Base-by-base conservation (phyloP, 2,888 invertebrate genomes). In the Nephrotoma flavescens region DNA sequence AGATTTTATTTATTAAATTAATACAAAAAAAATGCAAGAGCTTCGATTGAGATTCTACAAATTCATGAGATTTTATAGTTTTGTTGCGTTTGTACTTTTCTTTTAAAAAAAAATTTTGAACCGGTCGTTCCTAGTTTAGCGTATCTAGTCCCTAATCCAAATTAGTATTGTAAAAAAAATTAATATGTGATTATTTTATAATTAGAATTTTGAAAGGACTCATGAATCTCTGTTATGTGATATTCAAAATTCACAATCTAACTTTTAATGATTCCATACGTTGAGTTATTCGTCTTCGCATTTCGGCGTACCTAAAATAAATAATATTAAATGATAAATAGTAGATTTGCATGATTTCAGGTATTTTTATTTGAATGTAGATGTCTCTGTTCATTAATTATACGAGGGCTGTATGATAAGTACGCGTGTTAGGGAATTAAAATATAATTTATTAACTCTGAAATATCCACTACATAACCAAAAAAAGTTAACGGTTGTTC, bases 201-300 rank as follows among this genome's bases (percentile, higher is more conserved):
- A 31, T 31, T 71, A 71, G 71, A 71, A 71, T 71, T 71, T 71
- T 71, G 7, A 71, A 71, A 9, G 2, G 9, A 71, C 71, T 31
- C 71, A 44, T 44, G 11, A 44, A 85, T 44, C 44, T 41, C 31
- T 85, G 11, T 42, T 85, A 31, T 2, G 9, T 85, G 84, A 42
- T 44, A 47, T 45, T 41, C 71, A n/a, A 71, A 71, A 71, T 87
- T 90, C 91, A 95, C 89, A 94, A 92, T 89, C 94, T 93, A 89
- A 94, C 95, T 92, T 95, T 95, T 47, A 95, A 91, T 89, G 95
- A 94, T 90, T 95, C 94, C 94, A 95, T 95, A 89, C 95, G 92
- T 89, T 93, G 92, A 89, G 94, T 93, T 89, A 95, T 94, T 89
- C 94, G 92, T 87, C 92, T 93, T 88, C 93, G 93, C 91, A 94